Conservation (phyloP, 2,113 vertebrate genomes). For the Circaetus gallicus region DNA sequence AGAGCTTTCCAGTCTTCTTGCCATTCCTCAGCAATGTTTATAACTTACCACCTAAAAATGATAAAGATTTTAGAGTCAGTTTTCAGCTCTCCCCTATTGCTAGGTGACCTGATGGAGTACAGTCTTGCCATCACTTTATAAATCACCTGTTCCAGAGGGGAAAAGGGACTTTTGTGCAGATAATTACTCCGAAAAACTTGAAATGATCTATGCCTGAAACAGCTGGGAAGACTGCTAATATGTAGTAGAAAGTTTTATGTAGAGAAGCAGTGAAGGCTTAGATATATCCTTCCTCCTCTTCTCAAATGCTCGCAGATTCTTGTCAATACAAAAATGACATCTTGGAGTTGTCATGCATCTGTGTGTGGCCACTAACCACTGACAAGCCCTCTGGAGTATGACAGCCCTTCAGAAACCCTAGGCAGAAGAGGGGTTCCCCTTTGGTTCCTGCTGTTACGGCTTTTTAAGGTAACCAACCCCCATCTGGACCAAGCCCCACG, state of each 20-base stretch:
- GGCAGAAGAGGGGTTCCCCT: background rate
- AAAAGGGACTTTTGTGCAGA: background rate
- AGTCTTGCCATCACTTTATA: conserved; percentile 33
- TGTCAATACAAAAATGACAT: background rate
- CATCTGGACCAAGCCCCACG: background rate
- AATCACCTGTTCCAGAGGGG: background rate
- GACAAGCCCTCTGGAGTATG: background rate
- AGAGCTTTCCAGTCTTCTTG: conserved; percentile 12
- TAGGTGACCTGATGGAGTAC: background rate
- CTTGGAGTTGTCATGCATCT: background rate
- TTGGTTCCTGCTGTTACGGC: background rate
- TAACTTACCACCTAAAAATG: conserved; percentile 23
- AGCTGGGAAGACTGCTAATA: conserved; percentile 21
- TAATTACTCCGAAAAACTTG: conserved; percentile 4
- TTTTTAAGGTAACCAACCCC: background rate
- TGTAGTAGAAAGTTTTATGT: background rate
- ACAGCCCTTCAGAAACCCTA: background rate
- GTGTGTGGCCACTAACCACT: background rate
- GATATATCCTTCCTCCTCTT: background rate
- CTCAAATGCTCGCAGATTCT: background rate
- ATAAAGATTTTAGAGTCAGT: conserved; percentile 27
- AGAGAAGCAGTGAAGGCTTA: background rate
- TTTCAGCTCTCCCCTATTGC: conserved; percentile 23
- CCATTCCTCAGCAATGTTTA: conserved; percentile 20
- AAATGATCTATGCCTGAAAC: conserved; percentile 9